phyloP scores from a whole-genome alignment of 2,797 vertebrate genomes.

The Esox lucius region DNA sequence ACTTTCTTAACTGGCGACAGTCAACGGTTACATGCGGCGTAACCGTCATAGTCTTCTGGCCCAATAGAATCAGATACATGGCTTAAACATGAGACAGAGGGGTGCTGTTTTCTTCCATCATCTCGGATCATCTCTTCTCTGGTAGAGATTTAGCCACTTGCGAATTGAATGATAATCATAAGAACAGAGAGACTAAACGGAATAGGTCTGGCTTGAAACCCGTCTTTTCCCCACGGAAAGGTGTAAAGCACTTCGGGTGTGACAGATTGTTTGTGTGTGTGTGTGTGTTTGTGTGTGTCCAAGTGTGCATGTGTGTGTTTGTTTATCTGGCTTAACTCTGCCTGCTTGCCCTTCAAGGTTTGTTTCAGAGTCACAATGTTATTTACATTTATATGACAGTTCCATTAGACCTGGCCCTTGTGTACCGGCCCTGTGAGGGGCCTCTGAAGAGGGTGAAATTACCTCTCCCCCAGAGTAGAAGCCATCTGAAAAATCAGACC shows the following conservation, averaged over 20 bases:
- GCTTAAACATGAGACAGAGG: too few species aligned
- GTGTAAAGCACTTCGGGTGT: not conserved
- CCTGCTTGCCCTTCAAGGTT: constrained; percentile 39
- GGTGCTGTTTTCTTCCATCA: too few species aligned
- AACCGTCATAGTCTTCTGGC: too few species aligned
- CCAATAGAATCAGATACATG: too few species aligned
- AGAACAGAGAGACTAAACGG: too few species aligned
- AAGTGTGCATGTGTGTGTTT: constrained; percentile 2
- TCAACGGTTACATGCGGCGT: too few species aligned
- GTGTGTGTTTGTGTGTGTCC: not conserved
- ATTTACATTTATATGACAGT: constrained; percentile 42
- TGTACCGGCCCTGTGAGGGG: constrained; percentile 28
- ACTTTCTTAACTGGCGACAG: too few species aligned
- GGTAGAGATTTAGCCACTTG: too few species aligned
- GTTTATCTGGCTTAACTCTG: constrained; percentile 5
- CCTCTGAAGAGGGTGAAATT: constrained; percentile 44
- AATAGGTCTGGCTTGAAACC: too few species aligned
- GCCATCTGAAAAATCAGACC: constrained; percentile 34
- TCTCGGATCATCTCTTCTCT: too few species aligned
- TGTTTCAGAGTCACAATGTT: constrained; percentile 33
- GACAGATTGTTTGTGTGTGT: constrained; percentile 23
- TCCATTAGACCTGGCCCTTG: constrained; percentile 28
- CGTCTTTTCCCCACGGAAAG: too few species aligned
- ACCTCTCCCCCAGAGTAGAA: constrained; percentile 20
- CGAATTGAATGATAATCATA: too few species aligned